Conservation (phyloP, 2,113 vertebrate species). For the Riparia riparia region DNA sequence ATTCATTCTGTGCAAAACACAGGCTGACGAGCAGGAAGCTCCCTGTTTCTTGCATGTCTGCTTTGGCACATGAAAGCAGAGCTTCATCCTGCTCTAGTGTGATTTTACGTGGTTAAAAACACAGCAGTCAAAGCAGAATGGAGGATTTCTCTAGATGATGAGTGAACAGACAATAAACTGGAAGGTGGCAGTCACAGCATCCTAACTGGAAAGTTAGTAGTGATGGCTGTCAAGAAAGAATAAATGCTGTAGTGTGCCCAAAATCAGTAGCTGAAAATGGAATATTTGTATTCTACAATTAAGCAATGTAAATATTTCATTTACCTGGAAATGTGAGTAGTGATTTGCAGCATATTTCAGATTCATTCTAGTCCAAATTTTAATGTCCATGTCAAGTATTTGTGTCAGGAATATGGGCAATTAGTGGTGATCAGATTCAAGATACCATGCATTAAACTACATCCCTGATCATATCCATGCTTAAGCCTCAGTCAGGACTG, state of each 20-base stretch:
- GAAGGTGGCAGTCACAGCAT: background rate
- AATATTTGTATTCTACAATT: background rate
- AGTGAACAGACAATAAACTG: background rate
- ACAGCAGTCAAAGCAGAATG: background rate
- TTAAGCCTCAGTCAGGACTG: background rate
- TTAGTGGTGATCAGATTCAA: background rate
- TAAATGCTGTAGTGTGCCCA: background rate
- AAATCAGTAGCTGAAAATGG: background rate
- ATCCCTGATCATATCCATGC: background rate
- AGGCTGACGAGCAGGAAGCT: background rate
- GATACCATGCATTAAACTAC: background rate
- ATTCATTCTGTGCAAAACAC: background rate
- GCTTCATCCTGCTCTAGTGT: background rate
- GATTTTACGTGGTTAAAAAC: background rate
- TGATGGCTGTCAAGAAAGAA: background rate
- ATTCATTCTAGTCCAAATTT: background rate
- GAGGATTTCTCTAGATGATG: background rate
- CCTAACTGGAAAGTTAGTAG: background rate
- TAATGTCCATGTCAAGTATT: background rate
- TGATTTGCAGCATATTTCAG: background rate
- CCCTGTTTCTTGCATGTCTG: background rate
- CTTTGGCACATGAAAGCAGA: background rate
- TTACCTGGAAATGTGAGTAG: background rate
- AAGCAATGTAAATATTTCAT: background rate
- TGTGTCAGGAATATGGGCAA: background rate